These are phyloP conservation scores for Oryzias dopingdopingensis DNA, from an alignment of 2,797 vertebrate genomes.

Conservation along the genomic window DNA sequence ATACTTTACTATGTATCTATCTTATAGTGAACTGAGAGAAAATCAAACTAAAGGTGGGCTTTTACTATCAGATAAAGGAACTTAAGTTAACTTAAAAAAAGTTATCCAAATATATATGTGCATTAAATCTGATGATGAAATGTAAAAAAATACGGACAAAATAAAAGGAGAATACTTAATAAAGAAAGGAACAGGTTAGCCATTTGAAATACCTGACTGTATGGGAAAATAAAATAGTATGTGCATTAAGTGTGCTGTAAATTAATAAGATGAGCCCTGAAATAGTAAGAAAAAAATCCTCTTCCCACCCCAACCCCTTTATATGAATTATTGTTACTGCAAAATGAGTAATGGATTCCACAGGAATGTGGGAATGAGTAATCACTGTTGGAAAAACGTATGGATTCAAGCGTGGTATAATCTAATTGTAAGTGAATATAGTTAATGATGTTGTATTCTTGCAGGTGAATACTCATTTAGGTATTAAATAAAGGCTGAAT, in stretches of 20 bases:
- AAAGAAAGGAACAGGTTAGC: no score
- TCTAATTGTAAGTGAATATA: slow-evolving; percentile 18
- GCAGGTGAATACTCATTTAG: background rate
- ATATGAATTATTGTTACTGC: slow-evolving; percentile 19
- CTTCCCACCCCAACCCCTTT: background rate
- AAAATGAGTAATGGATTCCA: slow-evolving; percentile 18
- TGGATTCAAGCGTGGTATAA: no score
- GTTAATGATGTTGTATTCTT: slow-evolving; percentile 10
- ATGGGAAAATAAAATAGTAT: background rate
- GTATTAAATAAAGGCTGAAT: background rate
- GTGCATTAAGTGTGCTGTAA: slow-evolving; percentile 12
- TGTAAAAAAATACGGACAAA: no score
- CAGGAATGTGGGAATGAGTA: slow-evolving; percentile 7
- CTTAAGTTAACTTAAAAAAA: background rate
- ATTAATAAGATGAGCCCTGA: slow-evolving; percentile 4
- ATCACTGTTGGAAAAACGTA: slow-evolving; percentile 9
- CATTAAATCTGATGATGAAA: background rate
- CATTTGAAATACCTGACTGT: background rate
- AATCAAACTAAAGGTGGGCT: no score
- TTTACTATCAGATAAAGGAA: background rate
- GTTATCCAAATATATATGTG: background rate
- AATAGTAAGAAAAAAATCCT: slow-evolving; percentile 2
- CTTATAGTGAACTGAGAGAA: background rate
- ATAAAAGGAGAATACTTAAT: background rate
- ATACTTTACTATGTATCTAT: background rate